Base-by-base conservation (phyloP, 2,888 invertebrate genomes). In the Argynnis bischoffii region DNA sequence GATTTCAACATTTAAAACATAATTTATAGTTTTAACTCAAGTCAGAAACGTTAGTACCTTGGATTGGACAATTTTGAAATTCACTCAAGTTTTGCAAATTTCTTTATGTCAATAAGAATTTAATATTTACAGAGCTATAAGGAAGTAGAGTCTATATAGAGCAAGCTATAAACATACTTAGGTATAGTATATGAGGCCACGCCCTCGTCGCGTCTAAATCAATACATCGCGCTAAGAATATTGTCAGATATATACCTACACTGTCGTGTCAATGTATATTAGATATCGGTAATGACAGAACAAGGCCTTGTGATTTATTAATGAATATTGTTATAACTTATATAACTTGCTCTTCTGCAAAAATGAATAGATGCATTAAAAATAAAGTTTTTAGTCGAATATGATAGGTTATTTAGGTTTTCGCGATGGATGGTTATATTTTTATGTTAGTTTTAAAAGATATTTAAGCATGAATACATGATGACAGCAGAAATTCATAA, bases 151-250 rank as follows among this genome's bases (percentile, higher is more conserved):
- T 51, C 3, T 51, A 41, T n/a, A 15, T 13, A 53, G 16, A 16
- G 1, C 31, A 16, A 6, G 41, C 41, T 5, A 51, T 51, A 51
- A 51, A 16, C 46, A 18, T 60, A 60, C 11, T 26, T 31, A 59
- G 65, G 21, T 31, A 64, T 64, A 55, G 35, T 16, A 35, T 55
- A 26, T 11, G 18, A 51, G 26, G 68, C 68, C 64, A 60, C 68
- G 68, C 68, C 68, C 68, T 53, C 60, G 55, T n/a, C 68, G 55
- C 68, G 64, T 68, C 64, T 68, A 68, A 68, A 68, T 68, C 68
- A 68, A 68, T 68, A 68, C 60, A 50, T n/a, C 48, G 63, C 57
- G 47, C 57, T 57, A 56, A 57, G 56, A 55, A 53, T 57, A 63
- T 59, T 53, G 18, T n/a, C 41, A 18, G 18, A 13, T 31, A 31